Conservation (phyloP, 2,888 invertebrate genomes). For the Dasysyrphus tricinctus region DNA sequence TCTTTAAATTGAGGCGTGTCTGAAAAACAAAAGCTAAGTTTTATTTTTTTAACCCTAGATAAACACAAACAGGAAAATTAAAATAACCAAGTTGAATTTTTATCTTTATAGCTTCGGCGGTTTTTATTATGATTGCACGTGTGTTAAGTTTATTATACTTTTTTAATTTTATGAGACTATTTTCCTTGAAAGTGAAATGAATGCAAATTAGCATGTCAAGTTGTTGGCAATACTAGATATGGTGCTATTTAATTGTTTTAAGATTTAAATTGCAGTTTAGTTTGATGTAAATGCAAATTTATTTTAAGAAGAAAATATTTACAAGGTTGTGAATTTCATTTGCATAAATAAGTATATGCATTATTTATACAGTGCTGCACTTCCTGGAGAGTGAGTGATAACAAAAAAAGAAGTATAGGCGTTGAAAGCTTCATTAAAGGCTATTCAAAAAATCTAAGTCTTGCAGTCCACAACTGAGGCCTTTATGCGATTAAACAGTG, state of each 20-base stretch:
- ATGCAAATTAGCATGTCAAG: conserved; percentile 29
- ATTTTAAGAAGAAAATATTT: neutral
- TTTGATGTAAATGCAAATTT: neutral
- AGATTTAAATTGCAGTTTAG: conserved; percentile 6
- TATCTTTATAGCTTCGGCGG: neutral
- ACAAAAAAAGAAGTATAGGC: too few relatives aligned
- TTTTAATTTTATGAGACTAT: conserved; percentile 16
- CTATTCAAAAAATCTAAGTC: too few relatives aligned
- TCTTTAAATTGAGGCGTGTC: conserved; percentile 50
- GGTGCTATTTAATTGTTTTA: conserved; percentile 13
- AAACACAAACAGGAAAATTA: neutral
- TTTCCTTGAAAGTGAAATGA: conserved; percentile 61
- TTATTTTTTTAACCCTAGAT: neutral
- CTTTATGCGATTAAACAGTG: too few relatives aligned
- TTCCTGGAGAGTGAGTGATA: too few relatives aligned
- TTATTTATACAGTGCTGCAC: neutral
- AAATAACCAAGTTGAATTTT: neutral
- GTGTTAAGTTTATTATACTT: conserved; percentile 10
- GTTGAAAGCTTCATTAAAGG: too few relatives aligned
- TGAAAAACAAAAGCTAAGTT: conserved; percentile 28
- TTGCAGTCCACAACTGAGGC: too few relatives aligned
- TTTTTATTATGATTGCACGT: conserved; percentile 28
- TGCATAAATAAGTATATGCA: neutral
- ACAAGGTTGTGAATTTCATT: neutral
- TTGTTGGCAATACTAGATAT: neutral